A percentile compares a stretch with the other conserved stretches of the same genome.
Evolutionary conservation across 2,888 invertebrate genomes (phyloP).

Genomic region (Philereme vetulata): DNA sequence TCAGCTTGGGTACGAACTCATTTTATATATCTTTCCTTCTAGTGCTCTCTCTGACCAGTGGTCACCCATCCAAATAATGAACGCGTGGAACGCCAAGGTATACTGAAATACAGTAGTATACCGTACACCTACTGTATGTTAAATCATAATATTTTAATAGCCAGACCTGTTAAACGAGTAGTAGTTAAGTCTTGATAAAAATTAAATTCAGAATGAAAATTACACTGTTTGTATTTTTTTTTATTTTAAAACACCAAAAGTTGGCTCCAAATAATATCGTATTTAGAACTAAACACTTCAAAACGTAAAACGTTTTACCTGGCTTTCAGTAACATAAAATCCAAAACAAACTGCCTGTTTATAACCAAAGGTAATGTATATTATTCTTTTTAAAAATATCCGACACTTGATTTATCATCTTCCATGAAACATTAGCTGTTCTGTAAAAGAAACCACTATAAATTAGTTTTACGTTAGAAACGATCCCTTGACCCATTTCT

Average conservation of each 20-base stretch:
- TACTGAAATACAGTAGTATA: too few relatives aligned
- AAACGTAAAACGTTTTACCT: slow-evolving; percentile 15
- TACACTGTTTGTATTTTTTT: not conserved
- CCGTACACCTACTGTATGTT: too few relatives aligned
- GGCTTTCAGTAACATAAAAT: slow-evolving; percentile 13
- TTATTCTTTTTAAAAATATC: slow-evolving; percentile 31
- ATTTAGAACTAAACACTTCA: not conserved
- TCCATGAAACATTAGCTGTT: slow-evolving; percentile 38
- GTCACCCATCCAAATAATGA: too few relatives aligned
- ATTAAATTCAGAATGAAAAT: too few relatives aligned
- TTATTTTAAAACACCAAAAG: not conserved
- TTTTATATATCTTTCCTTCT: too few relatives aligned
- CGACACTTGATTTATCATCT: slow-evolving; percentile 35
- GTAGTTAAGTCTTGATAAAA: too few relatives aligned
- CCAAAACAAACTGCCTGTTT: slow-evolving; percentile 12
- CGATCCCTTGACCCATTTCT: slow-evolving; percentile 39
- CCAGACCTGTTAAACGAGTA: too few relatives aligned
- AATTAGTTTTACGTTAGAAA: slow-evolving; percentile 41
- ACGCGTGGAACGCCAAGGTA: too few relatives aligned
- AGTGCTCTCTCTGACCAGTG: too few relatives aligned
- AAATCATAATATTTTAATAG: too few relatives aligned
- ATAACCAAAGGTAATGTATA: slow-evolving; percentile 21
- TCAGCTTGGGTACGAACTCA: too few relatives aligned
- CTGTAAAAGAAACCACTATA: slow-evolving; percentile 40
- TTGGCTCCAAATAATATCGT: not conserved